phyloP scores from a whole-genome alignment of 2,888 invertebrate species.

The Villa cingulata region DNA sequence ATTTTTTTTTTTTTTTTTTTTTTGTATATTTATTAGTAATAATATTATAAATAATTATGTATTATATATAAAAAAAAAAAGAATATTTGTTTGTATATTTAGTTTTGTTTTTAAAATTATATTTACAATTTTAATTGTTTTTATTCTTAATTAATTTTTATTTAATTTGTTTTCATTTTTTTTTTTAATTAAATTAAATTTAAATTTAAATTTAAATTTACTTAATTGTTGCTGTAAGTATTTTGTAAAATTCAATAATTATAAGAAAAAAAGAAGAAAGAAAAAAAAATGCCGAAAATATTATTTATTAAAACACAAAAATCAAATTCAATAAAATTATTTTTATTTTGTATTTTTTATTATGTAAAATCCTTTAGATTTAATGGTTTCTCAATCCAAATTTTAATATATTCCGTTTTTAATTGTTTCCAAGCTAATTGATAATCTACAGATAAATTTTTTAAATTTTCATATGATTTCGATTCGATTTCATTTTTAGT shows the following conservation, averaged over 20 bases:
- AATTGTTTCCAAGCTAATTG: constrained; percentile 36
- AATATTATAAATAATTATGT: too few relatives aligned
- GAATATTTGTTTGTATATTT: too few relatives aligned
- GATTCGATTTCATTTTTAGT: constrained; percentile 8
- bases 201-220: too few relatives aligned
- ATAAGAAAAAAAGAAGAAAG: background rate
- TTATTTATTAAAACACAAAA: background rate
- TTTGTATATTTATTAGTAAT: too few relatives aligned
- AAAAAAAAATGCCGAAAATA: background rate
- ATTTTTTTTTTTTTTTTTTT: too few relatives aligned
- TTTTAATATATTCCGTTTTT: constrained; percentile 39
- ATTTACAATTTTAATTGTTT: background rate
- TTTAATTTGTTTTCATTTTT: background rate
- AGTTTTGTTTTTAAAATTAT: too few relatives aligned
- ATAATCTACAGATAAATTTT: constrained; percentile 24
- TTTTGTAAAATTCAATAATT: background rate
- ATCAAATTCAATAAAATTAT: too few relatives aligned
- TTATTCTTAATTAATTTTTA: background rate
- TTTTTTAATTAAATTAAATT: background rate
- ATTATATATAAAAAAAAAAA: too few relatives aligned
- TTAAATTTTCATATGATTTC: constrained; percentile 21
- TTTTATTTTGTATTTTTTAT: too few relatives aligned
- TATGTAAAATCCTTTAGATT: constrained; percentile 13
- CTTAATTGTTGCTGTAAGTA: background rate
- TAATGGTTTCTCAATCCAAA: constrained; percentile 43